Conservation (phyloP, 2,113 vertebrate genomes). For the Sander vitreus region DNA sequence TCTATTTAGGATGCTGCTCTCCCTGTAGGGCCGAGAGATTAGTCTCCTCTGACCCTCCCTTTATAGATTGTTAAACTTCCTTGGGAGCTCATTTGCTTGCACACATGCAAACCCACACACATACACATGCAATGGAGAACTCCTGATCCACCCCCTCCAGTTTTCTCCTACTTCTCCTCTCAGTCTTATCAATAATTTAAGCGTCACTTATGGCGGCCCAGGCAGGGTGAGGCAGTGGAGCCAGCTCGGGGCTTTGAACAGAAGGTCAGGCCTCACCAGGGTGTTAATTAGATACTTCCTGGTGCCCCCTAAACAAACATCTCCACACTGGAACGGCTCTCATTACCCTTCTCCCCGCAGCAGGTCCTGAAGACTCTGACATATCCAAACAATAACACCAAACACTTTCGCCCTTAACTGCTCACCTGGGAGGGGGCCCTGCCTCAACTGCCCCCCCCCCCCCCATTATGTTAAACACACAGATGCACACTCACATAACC, state of each 20-base stretch:
- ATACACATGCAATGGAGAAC: constrained; percentile 38
- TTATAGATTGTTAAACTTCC: constrained; percentile 69
- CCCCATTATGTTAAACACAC: constrained; percentile 31
- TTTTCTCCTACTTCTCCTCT: constrained; percentile 54
- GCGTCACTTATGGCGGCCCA: constrained; percentile 60
- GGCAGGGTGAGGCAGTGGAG: constrained; percentile 53
- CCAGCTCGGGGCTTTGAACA: constrained; percentile 79
- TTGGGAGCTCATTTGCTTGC: constrained; percentile 51
- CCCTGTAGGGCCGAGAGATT: constrained; percentile 31
- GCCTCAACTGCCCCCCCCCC: background rate
- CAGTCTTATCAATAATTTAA: constrained; percentile 84
- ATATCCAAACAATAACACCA: constrained; percentile 68
- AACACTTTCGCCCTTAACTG: constrained; percentile 49
- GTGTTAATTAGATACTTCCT: constrained; percentile 85
- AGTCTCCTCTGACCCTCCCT: constrained; percentile 51
- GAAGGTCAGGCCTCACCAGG: constrained; percentile 83
- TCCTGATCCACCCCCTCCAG: constrained; percentile 44
- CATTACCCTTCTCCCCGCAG: constrained; percentile 81
- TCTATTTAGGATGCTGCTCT: constrained; percentile 40
- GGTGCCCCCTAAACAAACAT: constrained; percentile 73
- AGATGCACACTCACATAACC: constrained; percentile 37
- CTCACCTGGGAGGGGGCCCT: constrained; percentile 44
- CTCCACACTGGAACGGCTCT: constrained; percentile 58
- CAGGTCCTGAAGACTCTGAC: constrained; percentile 63
- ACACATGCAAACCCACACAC: constrained; percentile 22